phyloP scores from a whole-genome alignment of 2,888 invertebrate genomes.

The Phyllotreta striolata region DNA sequence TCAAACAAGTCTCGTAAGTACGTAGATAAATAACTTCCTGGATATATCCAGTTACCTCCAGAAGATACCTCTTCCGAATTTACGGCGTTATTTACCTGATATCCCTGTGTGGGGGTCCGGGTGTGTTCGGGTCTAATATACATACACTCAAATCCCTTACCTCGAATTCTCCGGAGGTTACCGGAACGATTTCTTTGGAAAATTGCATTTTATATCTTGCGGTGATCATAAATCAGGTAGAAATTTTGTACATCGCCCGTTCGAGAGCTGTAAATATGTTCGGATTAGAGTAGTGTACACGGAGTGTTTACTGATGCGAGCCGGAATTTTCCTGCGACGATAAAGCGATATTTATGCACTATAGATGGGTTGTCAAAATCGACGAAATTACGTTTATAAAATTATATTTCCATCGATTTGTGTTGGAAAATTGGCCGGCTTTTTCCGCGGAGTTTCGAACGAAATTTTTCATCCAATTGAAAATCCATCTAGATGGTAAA shows the following conservation, averaged over 20 bases:
- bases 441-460: background rate
- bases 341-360: too few relatives aligned
- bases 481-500: conserved; percentile 9
- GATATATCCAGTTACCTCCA: too few relatives aligned
- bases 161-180: conserved; percentile 17
- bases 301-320: background rate
- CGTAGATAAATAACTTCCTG: too few relatives aligned
- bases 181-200: conserved; percentile 32
- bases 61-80: too few relatives aligned
- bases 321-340: too few relatives aligned
- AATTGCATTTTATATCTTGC: conserved; percentile 36
- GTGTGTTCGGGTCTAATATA: conserved; percentile 24
- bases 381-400: too few relatives aligned
- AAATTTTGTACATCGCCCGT: conserved; percentile 39
- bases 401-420: background rate
- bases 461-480: conserved; percentile 39
- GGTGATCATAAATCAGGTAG: conserved; percentile 29
- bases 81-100: too few relatives aligned
- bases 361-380: too few relatives aligned
- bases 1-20: too few relatives aligned
- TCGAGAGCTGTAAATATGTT: conserved; percentile 34
- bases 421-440: too few relatives aligned
- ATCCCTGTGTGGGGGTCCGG: background rate
- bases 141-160: conserved; percentile 6
- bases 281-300: conserved; percentile 8